A percentile compares a stretch with the other conserved stretches of the same genome.
Evolutionary conservation across 37 sponge, comb jelly and placozoan species (phyloP).

Genomic region (Mnemiopsis leidyi): DNA sequence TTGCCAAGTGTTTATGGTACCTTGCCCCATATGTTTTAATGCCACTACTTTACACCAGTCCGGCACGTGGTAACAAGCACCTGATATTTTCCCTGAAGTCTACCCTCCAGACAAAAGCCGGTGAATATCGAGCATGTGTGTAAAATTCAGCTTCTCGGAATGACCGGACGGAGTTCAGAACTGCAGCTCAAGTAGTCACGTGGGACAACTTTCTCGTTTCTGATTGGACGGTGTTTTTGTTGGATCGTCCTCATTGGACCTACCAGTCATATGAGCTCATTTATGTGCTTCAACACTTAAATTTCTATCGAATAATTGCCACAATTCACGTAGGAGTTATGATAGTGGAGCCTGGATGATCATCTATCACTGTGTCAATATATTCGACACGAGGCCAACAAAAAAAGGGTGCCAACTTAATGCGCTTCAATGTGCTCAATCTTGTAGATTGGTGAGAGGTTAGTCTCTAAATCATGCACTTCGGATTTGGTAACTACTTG

Average conservation of each 20-base stretch:
- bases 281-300: too few relatives aligned
- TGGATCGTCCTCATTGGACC: background rate
- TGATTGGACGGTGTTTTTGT: background rate
- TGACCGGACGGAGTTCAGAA: background rate
- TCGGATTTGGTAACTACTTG: background rate
- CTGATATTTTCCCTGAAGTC: background rate
- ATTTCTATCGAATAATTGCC: background rate
- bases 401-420: background rate
- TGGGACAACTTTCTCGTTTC: too few relatives aligned
- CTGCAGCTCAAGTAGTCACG: background rate
- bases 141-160: background rate
- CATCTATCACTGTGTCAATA: constrained; percentile 32
- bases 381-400: background rate
- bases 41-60: background rate
- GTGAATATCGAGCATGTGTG: background rate
- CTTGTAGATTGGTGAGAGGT: background rate
- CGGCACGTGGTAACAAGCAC: background rate
- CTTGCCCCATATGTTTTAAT: background rate
- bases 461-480: background rate
- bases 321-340: background rate
- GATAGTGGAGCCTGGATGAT: background rate
- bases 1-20: background rate
- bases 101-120: background rate
- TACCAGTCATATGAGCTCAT: background rate
- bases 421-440: background rate